Percentiles rank a stretch among this genome's conserved stretches.
Evolutionary conservation across 2,888 invertebrate species (phyloP).

Genomic region (Habroteleia sp.): DNA sequence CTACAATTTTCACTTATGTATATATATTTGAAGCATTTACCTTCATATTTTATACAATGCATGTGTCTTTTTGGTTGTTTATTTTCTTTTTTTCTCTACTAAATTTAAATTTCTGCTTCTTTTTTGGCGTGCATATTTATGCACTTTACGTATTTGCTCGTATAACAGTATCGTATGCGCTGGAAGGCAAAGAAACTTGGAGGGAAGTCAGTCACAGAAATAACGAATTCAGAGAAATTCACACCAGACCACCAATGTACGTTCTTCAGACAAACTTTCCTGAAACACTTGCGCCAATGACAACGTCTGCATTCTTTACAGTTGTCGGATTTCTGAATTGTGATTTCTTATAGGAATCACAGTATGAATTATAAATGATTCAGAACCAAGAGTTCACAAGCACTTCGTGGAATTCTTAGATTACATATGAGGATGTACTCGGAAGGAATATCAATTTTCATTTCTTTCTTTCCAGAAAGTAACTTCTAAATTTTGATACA

Average conservation of each 20-base stretch:
- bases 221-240: conserved; percentile 39
- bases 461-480: too few species aligned
- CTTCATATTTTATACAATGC: conserved; percentile 21
- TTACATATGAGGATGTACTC: conserved; percentile 34
- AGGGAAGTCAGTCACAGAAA: conserved; percentile 37
- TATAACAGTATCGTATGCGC: conserved; percentile 7
- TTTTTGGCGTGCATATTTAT: conserved; percentile 38
- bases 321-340: conserved; percentile 56
- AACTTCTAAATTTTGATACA: too few species aligned
- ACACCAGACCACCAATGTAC: conserved; percentile 46
- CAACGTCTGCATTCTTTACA: conserved; percentile 46
- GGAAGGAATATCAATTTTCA: conserved; percentile 36
- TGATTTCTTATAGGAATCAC: conserved; percentile 55
- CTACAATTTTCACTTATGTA: conserved; percentile 27
- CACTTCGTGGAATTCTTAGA: conserved; percentile 45
- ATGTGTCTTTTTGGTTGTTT: neutral
- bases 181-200: conserved; percentile 13
- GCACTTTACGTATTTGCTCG: conserved; percentile 12
- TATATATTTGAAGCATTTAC: conserved; percentile 5
- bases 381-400: conserved; percentile 45
- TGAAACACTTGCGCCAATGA: conserved; percentile 47
- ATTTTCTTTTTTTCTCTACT: neutral
- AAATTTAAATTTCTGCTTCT: conserved; percentile 27
- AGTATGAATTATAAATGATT: conserved; percentile 65
- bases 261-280: conserved; percentile 30